Evolutionary conservation across 2,888 invertebrate species (phyloP).

Genomic region (Pachymerium ferrugineum): DNA sequence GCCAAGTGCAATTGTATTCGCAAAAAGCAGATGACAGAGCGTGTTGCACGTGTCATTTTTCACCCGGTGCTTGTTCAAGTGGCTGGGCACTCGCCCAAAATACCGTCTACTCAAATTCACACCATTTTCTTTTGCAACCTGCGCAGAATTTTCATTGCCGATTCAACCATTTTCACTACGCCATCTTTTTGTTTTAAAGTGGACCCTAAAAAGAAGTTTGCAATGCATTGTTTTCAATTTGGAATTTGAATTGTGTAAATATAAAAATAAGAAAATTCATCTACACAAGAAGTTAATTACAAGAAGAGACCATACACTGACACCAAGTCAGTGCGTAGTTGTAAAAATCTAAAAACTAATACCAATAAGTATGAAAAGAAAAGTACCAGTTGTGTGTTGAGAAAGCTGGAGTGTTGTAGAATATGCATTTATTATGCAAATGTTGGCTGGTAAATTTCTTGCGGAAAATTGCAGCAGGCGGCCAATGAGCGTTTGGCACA

Average conservation of each 20-base stretch:
- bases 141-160: neutral
- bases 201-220: too few relatives aligned
- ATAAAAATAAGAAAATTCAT: neutral
- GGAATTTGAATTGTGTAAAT: neutral
- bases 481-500: neutral
- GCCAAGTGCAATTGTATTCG: constrained; percentile 5
- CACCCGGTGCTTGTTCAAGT: neutral
- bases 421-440: neutral
- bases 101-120: constrained; percentile 5
- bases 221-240: too few relatives aligned
- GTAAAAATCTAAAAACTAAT: too few relatives aligned
- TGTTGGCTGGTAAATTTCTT: neutral
- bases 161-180: neutral
- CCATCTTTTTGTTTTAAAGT: neutral
- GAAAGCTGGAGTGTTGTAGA: neutral
- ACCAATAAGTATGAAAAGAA: too few relatives aligned
- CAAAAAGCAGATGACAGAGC: constrained; percentile 14
- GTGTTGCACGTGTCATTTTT: neutral
- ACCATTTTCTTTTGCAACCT: neutral
- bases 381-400: too few relatives aligned
- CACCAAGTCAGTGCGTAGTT: too few relatives aligned
- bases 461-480: neutral
- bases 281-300: neutral
- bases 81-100: constrained; percentile 12
- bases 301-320: too few relatives aligned